Percentiles rank a stretch among this genome's conserved stretches.
phyloP scores from a whole-genome alignment of 2,888 invertebrate species.

The Silvanus unidentatus region DNA sequence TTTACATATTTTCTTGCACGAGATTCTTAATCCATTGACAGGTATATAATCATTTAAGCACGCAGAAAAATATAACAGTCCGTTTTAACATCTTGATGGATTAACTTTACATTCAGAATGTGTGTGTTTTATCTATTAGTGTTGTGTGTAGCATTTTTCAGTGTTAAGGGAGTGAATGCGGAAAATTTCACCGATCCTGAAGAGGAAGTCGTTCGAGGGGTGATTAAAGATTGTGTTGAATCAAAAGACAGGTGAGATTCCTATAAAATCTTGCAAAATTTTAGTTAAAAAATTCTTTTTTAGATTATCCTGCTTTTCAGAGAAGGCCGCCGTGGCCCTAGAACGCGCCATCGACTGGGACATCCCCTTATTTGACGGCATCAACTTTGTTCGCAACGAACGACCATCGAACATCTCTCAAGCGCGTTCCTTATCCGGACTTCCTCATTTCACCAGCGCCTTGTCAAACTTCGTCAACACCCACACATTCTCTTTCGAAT shows the following conservation, averaged over 20 bases:
- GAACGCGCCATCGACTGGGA: slow-evolving; percentile 36
- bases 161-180: slow-evolving; percentile 3
- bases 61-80: not conserved
- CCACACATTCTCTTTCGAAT: slow-evolving; percentile 60
- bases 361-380: slow-evolving; percentile 38
- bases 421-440: slow-evolving; percentile 22
- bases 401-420: slow-evolving; percentile 20
- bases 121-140: slow-evolving; percentile 14
- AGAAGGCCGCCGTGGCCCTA: slow-evolving; percentile 35
- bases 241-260: slow-evolving; percentile 17
- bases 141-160: slow-evolving; percentile 12
- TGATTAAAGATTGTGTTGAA: slow-evolving; percentile 29
- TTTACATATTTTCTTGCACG: no score
- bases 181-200: slow-evolving; percentile 9
- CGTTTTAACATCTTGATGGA: not conserved
- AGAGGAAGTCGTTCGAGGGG: slow-evolving; percentile 21
- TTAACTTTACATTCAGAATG: slow-evolving; percentile 5
- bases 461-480: slow-evolving; percentile 58
- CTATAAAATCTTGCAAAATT: no score
- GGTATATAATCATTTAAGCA: no score
- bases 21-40: no score
- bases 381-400: slow-evolving; percentile 33
- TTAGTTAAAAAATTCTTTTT: no score
- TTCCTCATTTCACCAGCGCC: slow-evolving; percentile 47
- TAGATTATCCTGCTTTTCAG: slow-evolving; percentile 34